Evolutionary conservation across 2,797 vertebrate genomes (phyloP).

Genomic region (Dermochelys coriacea): DNA sequence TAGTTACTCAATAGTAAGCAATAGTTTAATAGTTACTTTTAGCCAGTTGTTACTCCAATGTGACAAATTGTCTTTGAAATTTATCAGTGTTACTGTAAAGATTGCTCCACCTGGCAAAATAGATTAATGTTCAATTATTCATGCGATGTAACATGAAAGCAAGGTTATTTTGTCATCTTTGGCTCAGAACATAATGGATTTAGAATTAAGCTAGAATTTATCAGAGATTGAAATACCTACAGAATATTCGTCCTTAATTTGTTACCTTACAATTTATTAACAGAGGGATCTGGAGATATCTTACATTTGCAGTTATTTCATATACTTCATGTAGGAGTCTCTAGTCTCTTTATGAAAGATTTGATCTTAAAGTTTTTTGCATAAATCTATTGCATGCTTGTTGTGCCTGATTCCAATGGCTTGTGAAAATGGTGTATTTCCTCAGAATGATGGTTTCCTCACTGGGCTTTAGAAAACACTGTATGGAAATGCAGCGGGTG

Average conservation of each 20-base stretch:
- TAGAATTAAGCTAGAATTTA: background rate
- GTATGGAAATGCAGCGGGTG: conserved; percentile 35
- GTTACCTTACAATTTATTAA: background rate
- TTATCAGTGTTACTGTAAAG: background rate
- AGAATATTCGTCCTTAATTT: background rate
- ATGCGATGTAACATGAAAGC: background rate
- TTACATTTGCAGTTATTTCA: background rate
- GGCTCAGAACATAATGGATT: background rate
- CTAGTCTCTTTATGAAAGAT: background rate
- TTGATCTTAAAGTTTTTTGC: background rate
- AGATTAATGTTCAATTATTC: background rate
- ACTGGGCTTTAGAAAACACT: background rate
- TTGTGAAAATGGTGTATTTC: background rate
- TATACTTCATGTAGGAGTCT: background rate
- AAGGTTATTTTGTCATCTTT: background rate
- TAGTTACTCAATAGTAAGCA: background rate
- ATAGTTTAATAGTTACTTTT: background rate
- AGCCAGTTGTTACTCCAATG: background rate
- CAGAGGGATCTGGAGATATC: background rate
- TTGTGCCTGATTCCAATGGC: background rate
- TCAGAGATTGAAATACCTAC: background rate
- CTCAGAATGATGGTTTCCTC: background rate
- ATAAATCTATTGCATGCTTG: background rate
- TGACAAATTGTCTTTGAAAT: background rate
- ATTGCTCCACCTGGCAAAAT: background rate